Base-by-base conservation (phyloP, 2,888 invertebrate genomes). In the Aporophyla nigra region DNA sequence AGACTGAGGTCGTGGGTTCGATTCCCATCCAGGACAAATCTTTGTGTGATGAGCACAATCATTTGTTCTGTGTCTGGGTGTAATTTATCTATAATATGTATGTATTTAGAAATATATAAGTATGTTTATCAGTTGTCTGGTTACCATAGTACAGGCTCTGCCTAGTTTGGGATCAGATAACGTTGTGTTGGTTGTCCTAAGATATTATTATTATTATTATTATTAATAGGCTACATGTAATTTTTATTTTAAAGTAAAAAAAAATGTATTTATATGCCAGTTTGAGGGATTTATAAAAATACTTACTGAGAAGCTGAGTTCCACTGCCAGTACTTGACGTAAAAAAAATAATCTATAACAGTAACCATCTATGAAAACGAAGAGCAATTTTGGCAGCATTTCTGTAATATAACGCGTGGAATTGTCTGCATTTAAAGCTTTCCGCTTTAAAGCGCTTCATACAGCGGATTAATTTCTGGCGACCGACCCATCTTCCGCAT, bases 391-490 rank as follows among this genome's bases (percentile, higher is more conserved):
- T 65, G 61, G 69, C 56, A 80, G 21, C 59, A 51, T 65, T 75
- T 81, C 21, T 61, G 16, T 61, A 61, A 40, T 69, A 65, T 53
- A 66, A 51, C 27, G 9, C 58, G 66, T 19, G 9, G 21, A 54
- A 33, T 66, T 56, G 68, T 70, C 70, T 33, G 24, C 69, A 59
- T 78, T 81, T 59, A 71, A 78, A 71, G 71, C 73, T 59, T 78
- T 63, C 49, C 53, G 61, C 56, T 80, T 33, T 68, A 24, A 49
- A 63, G 58, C 58, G 63, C 54, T 78, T 66, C 21, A 21, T 73
- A 54, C 56, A n/a, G 53, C 53, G 66, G 74, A 73, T 77, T 80
- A 75, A 74, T 75, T 77, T 71, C 56, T 75, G 76, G 77, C 75
- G 56, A n/a, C 51, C 73, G 59, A 74, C 59, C 74, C 59, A 33